These are phyloP conservation scores for Oligia strigilis DNA, from an alignment of 2,888 invertebrate genomes.

Conservation along the genomic window DNA sequence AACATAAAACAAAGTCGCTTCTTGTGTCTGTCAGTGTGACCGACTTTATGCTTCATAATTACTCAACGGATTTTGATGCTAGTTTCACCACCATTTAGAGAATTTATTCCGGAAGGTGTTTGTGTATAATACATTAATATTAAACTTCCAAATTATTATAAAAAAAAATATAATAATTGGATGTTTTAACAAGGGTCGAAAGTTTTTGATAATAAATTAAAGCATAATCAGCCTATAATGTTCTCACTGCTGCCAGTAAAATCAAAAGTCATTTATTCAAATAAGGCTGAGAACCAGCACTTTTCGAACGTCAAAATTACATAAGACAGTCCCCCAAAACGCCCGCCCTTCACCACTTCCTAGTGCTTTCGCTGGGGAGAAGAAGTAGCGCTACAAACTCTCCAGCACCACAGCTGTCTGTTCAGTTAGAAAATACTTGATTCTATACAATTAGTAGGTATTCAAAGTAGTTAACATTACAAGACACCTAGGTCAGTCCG, in stretches of 20 bases:
- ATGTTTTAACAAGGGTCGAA: background rate
- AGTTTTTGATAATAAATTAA: background rate
- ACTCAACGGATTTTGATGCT: background rate
- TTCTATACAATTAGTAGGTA: too few relatives aligned
- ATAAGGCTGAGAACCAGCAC: background rate
- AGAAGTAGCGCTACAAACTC: too few relatives aligned
- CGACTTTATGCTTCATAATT: background rate
- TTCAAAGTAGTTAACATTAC: too few relatives aligned
- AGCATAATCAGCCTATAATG: background rate
- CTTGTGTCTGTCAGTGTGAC: background rate
- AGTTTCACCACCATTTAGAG: too few relatives aligned
- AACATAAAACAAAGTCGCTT: background rate
- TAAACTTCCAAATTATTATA: too few relatives aligned
- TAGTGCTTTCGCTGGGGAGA: too few relatives aligned
- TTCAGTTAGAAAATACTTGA: too few relatives aligned
- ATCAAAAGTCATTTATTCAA: background rate
- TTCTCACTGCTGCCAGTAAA: background rate
- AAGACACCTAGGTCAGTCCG: too few relatives aligned
- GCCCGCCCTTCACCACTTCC: too few relatives aligned
- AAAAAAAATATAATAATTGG: too few relatives aligned
- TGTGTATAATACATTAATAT: too few relatives aligned
- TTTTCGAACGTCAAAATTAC: background rate
- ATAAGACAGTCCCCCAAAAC: background rate
- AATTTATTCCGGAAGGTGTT: background rate
- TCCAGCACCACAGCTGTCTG: too few relatives aligned